These are phyloP conservation scores for Bellardia pandia DNA, from an alignment of 2,888 invertebrate species.

Conservation along the genomic window DNA sequence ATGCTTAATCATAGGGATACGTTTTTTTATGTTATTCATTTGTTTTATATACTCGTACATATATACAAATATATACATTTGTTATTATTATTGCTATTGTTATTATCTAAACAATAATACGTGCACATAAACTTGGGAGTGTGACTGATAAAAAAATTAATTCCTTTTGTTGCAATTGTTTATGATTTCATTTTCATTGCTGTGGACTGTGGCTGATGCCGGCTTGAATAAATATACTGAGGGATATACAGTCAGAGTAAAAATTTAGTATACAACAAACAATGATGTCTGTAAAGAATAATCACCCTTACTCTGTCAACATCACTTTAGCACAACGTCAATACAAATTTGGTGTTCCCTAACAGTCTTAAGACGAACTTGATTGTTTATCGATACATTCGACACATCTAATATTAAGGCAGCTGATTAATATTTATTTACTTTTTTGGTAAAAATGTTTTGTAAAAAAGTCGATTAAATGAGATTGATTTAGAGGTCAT, in stretches of 20 bases:
- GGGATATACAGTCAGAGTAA: not conserved
- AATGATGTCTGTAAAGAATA: too few relatives aligned
- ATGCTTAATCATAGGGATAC: conserved; percentile 27
- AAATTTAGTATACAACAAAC: too few relatives aligned
- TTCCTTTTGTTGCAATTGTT: not conserved
- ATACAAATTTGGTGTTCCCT: too few relatives aligned
- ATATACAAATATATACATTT: not conserved
- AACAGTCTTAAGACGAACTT: too few relatives aligned
- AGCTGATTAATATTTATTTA: too few relatives aligned
- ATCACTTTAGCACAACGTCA: too few relatives aligned
- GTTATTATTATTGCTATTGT: not conserved
- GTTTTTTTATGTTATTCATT: conserved; percentile 30
- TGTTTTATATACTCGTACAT: not conserved
- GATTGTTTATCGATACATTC: too few relatives aligned
- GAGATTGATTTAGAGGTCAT: too few relatives aligned
- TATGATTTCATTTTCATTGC: not conserved
- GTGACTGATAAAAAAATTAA: not conserved
- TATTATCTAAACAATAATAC: not conserved
- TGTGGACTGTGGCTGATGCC: not conserved
- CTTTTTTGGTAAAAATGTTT: too few relatives aligned
- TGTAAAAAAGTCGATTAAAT: too few relatives aligned
- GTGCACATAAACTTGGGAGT: not conserved
- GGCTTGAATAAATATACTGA: not conserved
- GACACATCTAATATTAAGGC: too few relatives aligned
- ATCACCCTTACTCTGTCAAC: too few relatives aligned